Base-by-base conservation (phyloP, 2,888 invertebrate genomes). In the Tholera decimalis region DNA sequence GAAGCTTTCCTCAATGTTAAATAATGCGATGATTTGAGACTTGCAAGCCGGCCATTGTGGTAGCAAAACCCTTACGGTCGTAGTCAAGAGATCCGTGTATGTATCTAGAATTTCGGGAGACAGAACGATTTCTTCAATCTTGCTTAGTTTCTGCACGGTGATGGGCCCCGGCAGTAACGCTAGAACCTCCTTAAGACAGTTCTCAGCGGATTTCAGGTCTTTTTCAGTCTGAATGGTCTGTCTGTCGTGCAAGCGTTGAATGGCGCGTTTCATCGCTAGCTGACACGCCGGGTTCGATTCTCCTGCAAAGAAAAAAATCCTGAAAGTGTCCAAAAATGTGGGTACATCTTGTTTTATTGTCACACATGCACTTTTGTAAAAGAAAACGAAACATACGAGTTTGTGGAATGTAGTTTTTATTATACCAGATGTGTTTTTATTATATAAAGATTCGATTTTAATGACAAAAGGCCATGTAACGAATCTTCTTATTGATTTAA, bases 141-240 rank as follows among this genome's bases (percentile, higher is more conserved):
- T 92, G 13, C 91, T 85, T n/a, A 97, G 88, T 85, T 96, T 97
- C 85, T 98, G 97, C 20, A 97, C 95, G 0, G 97, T 98, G 33
- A 97, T 83, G 0, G 96, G 96, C 9, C 97, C 97, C 0, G 97
- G 96, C 0, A 97, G 89, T 35, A 80, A 80, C 0, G 65, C n/a
- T 7, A 77, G 39, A 0, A 91, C 60, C 0, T 67, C 72, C 4
- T 75, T 61, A 8, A 92, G 73, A 47, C 73, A 55, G 2, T 28
- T 73, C 58, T 75, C 83, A 4, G 95, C 64, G 0, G 66, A 82
- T 4, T 80, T 73, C 24, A 93, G 80, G 50, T 92, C 92, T 11
- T 60, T 82, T 43, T 92, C 90, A 0, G 89, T 88, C 64, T 89
- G 92, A 46, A 96, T 86, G 2, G 73, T 75, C 11, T 85, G 83